Percentiles rank a stretch among this genome's conserved stretches.
Evolutionary conservation across 2,113 vertebrate species (phyloP).

Genomic region (Microcebus ravelobensis): DNA sequence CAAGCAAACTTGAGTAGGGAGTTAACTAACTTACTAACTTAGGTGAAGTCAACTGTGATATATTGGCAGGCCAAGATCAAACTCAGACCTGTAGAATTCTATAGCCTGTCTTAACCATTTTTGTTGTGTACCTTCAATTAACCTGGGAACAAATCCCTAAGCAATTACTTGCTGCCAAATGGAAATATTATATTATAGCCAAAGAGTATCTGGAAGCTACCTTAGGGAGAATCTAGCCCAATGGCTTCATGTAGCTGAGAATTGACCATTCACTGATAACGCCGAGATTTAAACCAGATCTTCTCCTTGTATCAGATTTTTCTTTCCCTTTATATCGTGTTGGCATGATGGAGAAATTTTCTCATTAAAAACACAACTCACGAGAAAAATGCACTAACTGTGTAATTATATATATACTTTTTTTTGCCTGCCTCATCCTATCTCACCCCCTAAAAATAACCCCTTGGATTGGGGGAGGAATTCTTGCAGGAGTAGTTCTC

Average conservation of each 20-base stretch:
- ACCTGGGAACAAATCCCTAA: background rate
- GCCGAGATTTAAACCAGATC: background rate
- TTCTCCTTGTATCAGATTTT: background rate
- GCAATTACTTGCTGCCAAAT: background rate
- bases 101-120: background rate
- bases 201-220: background rate
- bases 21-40: background rate
- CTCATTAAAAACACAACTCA: slow-evolving; percentile 8
- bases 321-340: background rate
- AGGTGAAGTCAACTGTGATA: background rate
- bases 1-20: background rate
- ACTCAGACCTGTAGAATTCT: background rate
- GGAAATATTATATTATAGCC: background rate
- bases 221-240: background rate
- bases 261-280: background rate
- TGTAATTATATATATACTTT: background rate
- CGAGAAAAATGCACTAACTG: background rate
- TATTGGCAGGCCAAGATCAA: background rate
- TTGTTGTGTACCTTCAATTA: background rate
- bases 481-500: background rate
- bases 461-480: background rate
- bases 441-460: background rate
- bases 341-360: background rate
- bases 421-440: background rate
- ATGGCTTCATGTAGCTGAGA: background rate